Evolutionary conservation across 2,113 vertebrate species (phyloP), one percentile per base, ranked within the genome.

Genomic region (Grammomys surdaster): DNA sequence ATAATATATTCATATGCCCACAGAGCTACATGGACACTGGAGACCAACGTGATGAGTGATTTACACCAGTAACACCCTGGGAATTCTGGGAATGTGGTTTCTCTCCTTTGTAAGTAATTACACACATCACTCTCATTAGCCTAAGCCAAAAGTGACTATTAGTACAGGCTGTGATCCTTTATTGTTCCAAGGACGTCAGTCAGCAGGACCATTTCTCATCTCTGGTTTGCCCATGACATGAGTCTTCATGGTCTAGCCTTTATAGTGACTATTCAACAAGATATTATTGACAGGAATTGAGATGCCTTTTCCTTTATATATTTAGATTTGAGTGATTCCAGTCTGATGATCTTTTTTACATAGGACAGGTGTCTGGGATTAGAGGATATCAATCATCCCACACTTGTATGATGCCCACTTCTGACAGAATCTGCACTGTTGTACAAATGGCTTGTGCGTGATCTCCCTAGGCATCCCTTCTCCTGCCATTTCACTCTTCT

Each of bases 401-500:
- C 26, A 85, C 14, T 70, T 20, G 26, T 43, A 0, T n/a, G 26
- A 11, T 63, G 31, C 36, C 9, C 31, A 56, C 10, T 31, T 46
- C 46, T 63, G 43, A 33, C 11, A 4, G 10, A 0, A 6, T 28
- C 4, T 14, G 11, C 51, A n/a, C 1, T 43, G 4, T 7, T 24
- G 40, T 40, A 5, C 22, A 26, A 7, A 16, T 26, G 16, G 1
- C 51, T 3, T 3, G 0, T 80, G 24, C 40, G 28, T 7, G 14
- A 28, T 43, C 6, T 28, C 8, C 10, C 0, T 28, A 20, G 8
- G 11, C 40, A 0, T 13, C 14, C 14, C 28, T 22, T 56, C 85
- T 48, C 36, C 46, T 48, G 48, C 33, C 26, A 0, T 14, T n/a
- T n/a, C 10, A n/a, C 28, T 13, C 20, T 33, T 40, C 48, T 85